Conservation (phyloP, 2,113 vertebrate genomes). For the Ammodytes dubius region DNA sequence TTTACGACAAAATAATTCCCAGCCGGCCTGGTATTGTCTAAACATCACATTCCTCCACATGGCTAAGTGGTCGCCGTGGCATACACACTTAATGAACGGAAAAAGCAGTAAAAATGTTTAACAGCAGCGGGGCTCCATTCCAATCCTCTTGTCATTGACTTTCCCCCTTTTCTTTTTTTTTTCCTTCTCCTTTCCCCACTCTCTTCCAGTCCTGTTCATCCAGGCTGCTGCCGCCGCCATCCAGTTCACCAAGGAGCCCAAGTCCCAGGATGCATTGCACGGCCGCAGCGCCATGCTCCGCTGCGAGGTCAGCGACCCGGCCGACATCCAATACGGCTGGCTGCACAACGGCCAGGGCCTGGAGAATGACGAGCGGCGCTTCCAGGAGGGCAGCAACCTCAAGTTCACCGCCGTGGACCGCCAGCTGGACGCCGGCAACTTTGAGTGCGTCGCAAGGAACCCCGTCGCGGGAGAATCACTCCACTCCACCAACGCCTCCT, state of each 20-base stretch:
- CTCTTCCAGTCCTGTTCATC: conserved; percentile 74
- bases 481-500: conserved; percentile 89
- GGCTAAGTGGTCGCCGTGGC: conserved; percentile 59
- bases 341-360: conserved; percentile 85
- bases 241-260: conserved; percentile 94
- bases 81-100: conserved; percentile 71
- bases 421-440: conserved; percentile 89
- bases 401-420: conserved; percentile 92
- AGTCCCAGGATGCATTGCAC: conserved; percentile 95
- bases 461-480: conserved; percentile 80
- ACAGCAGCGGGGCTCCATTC: conserved; percentile 51
- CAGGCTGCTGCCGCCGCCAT: conserved; percentile 78
- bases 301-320: conserved; percentile 90
- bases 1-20: conserved; percentile 70
- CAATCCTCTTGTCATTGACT: conserved; percentile 58
- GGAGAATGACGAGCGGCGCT: conserved; percentile 87
- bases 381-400: conserved; percentile 93
- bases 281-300: conserved; percentile 96
- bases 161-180: background rate
- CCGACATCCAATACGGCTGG: conserved; percentile 85
- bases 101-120: conserved; percentile 74
- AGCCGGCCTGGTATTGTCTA: conserved; percentile 58
- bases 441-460: conserved; percentile 89
- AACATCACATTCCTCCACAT: conserved; percentile 66
- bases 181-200: background rate